These are phyloP conservation scores for Parnassius orleans DNA, from an alignment of 2,888 invertebrate species.

Conservation along the genomic window DNA sequence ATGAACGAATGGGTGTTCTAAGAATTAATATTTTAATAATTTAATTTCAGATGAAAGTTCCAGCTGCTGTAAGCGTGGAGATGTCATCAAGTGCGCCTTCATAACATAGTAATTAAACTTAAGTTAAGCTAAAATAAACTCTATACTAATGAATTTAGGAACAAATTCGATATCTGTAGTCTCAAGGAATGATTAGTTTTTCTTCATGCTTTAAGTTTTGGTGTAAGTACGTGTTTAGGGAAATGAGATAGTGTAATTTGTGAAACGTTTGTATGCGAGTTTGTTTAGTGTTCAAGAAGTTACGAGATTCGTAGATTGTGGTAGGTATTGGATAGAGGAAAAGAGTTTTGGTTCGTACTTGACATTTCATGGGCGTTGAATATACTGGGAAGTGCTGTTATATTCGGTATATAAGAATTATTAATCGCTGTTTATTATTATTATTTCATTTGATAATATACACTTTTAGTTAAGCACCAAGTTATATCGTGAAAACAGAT, in stretches of 20 bases:
- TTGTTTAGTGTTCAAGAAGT: conserved; percentile 28
- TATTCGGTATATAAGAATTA: too few species aligned
- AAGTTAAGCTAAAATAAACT: conserved; percentile 62
- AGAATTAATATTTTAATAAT: too few species aligned
- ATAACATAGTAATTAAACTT: conserved; percentile 64
- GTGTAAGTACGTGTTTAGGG: conserved; percentile 42
- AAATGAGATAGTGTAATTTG: conserved; percentile 23
- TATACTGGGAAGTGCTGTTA: too few species aligned
- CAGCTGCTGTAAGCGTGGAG: conserved; percentile 58
- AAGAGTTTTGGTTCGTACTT: not conserved
- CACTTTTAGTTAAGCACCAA: too few species aligned
- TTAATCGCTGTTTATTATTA: too few species aligned
- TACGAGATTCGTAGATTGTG: not conserved
- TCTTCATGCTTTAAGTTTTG: conserved; percentile 76
- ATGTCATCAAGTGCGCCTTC: conserved; percentile 66
- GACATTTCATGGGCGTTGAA: too few species aligned
- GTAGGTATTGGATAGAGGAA: conserved; percentile 8
- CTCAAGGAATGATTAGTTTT: conserved; percentile 63
- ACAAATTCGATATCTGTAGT: conserved; percentile 73
- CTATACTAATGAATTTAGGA: conserved; percentile 64
- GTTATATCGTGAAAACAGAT: too few species aligned
- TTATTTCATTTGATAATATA: too few species aligned
- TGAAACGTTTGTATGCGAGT: conserved; percentile 37
- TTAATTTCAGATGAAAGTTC: conserved; percentile 54
- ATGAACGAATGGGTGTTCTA: too few species aligned